These are phyloP conservation scores for Andrena chrysosceles DNA, from an alignment of 2,888 invertebrate species.

Conservation along the genomic window DNA sequence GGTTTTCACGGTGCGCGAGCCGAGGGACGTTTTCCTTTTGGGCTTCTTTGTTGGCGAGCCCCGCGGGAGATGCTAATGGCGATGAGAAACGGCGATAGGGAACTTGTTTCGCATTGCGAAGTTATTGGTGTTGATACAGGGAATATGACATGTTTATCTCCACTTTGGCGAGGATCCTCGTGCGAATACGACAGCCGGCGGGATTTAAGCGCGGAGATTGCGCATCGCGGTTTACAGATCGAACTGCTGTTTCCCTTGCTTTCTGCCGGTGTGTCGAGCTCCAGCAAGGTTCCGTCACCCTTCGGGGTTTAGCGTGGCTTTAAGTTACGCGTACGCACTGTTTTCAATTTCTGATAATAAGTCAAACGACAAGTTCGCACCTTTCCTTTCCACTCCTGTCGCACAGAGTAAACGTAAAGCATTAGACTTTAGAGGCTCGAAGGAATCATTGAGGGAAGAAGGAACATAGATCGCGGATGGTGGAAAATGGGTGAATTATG, in stretches of 20 bases:
- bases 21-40: constrained; percentile 41
- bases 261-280: too few relatives aligned
- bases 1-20: constrained; percentile 41
- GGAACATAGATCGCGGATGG: not conserved
- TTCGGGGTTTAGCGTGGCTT: too few relatives aligned
- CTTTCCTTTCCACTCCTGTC: too few relatives aligned
- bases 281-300: too few relatives aligned
- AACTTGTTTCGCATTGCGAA: constrained; percentile 27
- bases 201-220: not conserved
- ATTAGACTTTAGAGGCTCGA: too few relatives aligned
- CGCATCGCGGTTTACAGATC: not conserved
- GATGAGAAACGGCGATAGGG: constrained; percentile 32
- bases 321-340: too few relatives aligned
- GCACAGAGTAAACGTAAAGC: too few relatives aligned
- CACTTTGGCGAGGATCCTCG: constrained; percentile 7
- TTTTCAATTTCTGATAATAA: too few relatives aligned
- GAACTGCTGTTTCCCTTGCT: too few relatives aligned
- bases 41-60: constrained; percentile 26
- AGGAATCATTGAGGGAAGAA: not conserved
- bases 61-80: constrained; percentile 11
- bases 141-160: constrained; percentile 40
- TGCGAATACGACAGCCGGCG: constrained; percentile 1
- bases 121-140: constrained; percentile 36
- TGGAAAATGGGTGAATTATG: not conserved
- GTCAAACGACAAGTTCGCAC: too few relatives aligned